Evolutionary conservation across 2,797 vertebrate genomes (phyloP).

Genomic region (Gastrophryne carolinensis): DNA sequence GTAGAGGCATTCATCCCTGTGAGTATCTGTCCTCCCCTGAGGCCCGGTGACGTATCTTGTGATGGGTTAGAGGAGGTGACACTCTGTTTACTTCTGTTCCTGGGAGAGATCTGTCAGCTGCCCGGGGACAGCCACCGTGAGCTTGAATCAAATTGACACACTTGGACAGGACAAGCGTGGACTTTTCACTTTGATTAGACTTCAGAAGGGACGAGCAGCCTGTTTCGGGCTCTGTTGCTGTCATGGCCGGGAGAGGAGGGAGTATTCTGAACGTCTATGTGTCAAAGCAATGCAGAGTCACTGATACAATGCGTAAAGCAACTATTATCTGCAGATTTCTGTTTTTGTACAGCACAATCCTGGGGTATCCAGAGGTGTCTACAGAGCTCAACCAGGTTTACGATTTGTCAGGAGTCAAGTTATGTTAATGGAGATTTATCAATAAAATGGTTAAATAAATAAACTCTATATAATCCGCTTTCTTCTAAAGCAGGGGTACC

Average conservation of each 20-base stretch:
- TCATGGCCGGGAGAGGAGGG: slow-evolving; percentile 5
- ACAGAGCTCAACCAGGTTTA: too few relatives aligned
- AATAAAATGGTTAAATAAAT: too few relatives aligned
- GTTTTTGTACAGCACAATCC: background rate
- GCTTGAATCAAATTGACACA: slow-evolving; percentile 35
- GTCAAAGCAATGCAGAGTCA: slow-evolving; percentile 25
- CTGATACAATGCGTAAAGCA: slow-evolving; percentile 17
- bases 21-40: background rate
- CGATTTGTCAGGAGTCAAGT: too few relatives aligned
- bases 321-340: slow-evolving; percentile 11
- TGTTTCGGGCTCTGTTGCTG: slow-evolving; percentile 27
- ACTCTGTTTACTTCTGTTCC: slow-evolving; percentile 34
- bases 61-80: slow-evolving; percentile 38
- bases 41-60: slow-evolving; percentile 3
- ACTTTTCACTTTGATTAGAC: slow-evolving; percentile 49
- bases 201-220: slow-evolving; percentile 28
- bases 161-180: slow-evolving; percentile 48
- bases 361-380: background rate
- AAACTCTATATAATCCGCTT: too few relatives aligned
- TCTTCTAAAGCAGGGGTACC: too few relatives aligned
- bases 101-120: slow-evolving; percentile 44
- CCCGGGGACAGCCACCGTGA: slow-evolving; percentile 29
- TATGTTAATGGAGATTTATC: too few relatives aligned
- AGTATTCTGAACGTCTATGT: background rate
- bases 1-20: background rate